phyloP scores from a whole-genome alignment of 2,888 invertebrate genomes.

The Entomobrya proxima region DNA sequence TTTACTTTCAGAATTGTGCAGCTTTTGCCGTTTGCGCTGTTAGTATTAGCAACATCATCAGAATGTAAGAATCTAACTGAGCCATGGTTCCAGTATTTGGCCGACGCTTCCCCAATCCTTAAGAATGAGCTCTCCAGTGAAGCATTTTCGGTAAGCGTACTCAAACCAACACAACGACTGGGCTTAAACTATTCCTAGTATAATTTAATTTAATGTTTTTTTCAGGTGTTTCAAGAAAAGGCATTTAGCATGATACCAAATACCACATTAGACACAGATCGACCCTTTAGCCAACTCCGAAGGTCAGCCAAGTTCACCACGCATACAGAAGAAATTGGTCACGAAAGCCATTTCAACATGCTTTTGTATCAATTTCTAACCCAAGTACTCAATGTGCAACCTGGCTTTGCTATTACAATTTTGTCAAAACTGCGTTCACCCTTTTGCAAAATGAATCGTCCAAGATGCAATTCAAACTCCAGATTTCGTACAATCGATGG shows the following conservation, averaged over 20 bases:
- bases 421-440: not conserved
- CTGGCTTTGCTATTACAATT: conserved; percentile 1
- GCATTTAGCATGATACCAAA: not conserved
- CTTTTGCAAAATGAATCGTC: not conserved
- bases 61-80: too few species aligned
- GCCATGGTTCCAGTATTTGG: too few species aligned
- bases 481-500: conserved; percentile 51
- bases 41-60: too few species aligned
- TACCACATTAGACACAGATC: not conserved
- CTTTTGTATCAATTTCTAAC: not conserved
- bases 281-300: not conserved
- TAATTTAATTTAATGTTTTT: too few species aligned
- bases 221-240: too few species aligned
- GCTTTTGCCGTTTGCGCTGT: too few species aligned
- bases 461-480: conserved; percentile 39
- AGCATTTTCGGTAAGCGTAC: too few species aligned
- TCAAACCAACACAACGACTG: too few species aligned
- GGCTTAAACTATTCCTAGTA: too few species aligned
- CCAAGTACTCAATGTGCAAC: not conserved
- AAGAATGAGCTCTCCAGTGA: too few species aligned
- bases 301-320: conserved; percentile 60
- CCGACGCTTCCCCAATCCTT: too few species aligned
- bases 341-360: conserved; percentile 61
- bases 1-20: too few species aligned
- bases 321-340: conserved; percentile 64